Evolutionary conservation across 2,113 vertebrate species (phyloP).

Genomic region (Odocoileus virginianus): DNA sequence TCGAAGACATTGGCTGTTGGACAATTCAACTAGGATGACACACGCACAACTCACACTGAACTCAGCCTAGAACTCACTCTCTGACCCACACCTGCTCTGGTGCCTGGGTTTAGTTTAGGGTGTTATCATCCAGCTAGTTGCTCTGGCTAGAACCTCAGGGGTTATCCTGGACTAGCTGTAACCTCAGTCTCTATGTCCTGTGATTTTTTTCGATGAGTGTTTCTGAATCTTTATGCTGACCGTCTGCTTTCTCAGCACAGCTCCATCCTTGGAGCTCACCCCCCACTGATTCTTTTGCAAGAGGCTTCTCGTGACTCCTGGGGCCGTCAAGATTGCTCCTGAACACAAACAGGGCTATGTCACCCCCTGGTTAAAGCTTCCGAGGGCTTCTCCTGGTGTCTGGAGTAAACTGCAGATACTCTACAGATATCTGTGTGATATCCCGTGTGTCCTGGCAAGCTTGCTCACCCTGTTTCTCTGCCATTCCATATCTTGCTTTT

Average conservation of each 20-base stretch:
- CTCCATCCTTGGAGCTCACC: neutral
- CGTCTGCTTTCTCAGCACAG: rapidly evolving
- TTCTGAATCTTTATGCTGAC: neutral
- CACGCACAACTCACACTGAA: rapidly evolving
- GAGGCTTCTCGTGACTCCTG: neutral
- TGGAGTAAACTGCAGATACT: too few species aligned
- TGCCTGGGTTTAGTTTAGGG: too few species aligned
- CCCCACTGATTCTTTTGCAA: neutral
- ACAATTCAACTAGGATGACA: neutral
- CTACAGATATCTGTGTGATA: neutral
- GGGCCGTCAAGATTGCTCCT: neutral
- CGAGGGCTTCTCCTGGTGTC: neutral
- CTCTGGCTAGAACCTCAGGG: neutral
- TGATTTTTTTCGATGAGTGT: neutral
- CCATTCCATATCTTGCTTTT: neutral
- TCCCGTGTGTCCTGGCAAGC: rapidly evolving
- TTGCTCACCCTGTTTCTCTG: neutral
- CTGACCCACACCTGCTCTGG: neutral
- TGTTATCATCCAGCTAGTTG: neutral
- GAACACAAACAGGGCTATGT: neutral
- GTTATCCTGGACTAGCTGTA: neutral
- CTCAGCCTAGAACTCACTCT: neutral
- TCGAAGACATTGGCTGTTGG: neutral
- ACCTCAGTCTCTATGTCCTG: neutral
- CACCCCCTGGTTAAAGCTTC: neutral